phyloP scores from a whole-genome alignment of 2,113 vertebrate genomes.

The Arenaria interpres region DNA sequence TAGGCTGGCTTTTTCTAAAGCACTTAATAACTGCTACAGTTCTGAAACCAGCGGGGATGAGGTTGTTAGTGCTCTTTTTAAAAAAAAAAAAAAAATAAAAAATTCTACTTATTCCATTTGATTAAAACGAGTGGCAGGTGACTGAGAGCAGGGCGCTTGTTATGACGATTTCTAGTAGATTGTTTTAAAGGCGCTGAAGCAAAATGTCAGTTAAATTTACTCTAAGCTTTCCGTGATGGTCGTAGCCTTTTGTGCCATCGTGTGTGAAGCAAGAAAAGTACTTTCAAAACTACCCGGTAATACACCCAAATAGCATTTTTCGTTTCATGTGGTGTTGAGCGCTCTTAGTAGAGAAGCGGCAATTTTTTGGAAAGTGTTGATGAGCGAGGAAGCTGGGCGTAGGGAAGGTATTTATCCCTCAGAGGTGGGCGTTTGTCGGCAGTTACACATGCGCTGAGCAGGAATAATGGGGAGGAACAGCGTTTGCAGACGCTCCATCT shows the following conservation, averaged over 20 bases:
- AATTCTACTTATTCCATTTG: background rate
- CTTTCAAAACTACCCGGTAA: background rate
- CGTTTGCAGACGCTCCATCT: background rate
- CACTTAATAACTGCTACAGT: background rate
- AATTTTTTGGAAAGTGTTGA: background rate
- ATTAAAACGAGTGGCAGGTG: background rate
- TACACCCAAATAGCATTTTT: background rate
- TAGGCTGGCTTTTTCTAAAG: background rate
- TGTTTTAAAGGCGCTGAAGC: background rate
- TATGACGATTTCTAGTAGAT: background rate
- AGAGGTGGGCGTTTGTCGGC: background rate
- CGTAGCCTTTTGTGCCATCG: background rate
- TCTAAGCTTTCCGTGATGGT: background rate
- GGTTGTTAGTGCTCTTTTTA: background rate
- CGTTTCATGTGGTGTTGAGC: background rate
- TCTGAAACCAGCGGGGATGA: background rate
- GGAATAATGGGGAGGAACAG: slow-evolving; percentile 16
- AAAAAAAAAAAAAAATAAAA: background rate
- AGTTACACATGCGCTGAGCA: background rate
- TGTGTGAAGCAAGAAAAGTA: background rate
- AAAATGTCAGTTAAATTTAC: background rate
- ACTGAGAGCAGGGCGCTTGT: background rate
- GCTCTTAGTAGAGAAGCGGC: background rate
- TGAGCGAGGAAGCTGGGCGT: background rate
- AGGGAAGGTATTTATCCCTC: background rate